Base-by-base conservation (phyloP, 2,888 invertebrate species). In the Diloba caeruleocephala region DNA sequence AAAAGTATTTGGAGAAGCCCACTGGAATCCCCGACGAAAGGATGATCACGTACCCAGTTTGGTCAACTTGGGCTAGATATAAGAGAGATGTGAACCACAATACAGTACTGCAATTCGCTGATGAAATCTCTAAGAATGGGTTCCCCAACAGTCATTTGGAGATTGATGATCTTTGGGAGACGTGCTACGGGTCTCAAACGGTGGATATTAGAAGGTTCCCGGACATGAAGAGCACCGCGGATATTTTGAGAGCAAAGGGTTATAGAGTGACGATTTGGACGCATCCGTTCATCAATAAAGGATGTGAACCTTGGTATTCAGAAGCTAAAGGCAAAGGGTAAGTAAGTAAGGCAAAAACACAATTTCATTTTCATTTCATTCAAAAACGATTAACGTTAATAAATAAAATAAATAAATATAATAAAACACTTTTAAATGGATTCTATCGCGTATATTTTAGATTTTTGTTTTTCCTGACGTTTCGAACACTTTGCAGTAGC, bases 61-160 rank as follows among this genome's bases (percentile, higher is more conserved):
- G 96, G 96, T 95, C 96, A 0, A 95, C 96, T 0, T 95, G 95
- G 95, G 95, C 95, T 0, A 82, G 92, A 29, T 96, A 95, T 76
- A 94, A 95, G 51, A 78, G 85, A 0, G 75, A 90, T 8, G 91
- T 96, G 0, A 93, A 94, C 62, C 94, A 95, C 58, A 74, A 82
- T 0, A 80, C 85, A 0, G 91, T 95, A 0, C 37, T 92, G 14
- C 80, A 89, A 13, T 95, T 93, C 65, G 94, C 94, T 3, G 84
- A 93, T 45, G 89, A 94, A 39, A 94, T 95, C 43, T 76, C 79
- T 1, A 81, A 80, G 0, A 65, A 94, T 54, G 93, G 92, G 0
- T 95, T 94, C 54, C 86, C 89, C 0, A 89, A 90, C 69, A 94
- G 94, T 53, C 94, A 95, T 68, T 63, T 95, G 6, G 96, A 96